A percentile compares a stretch with the other conserved stretches of the same genome.
These are phyloP conservation scores for Sesamia inferens DNA, from an alignment of 2,888 invertebrate species.

Conservation along the genomic window DNA sequence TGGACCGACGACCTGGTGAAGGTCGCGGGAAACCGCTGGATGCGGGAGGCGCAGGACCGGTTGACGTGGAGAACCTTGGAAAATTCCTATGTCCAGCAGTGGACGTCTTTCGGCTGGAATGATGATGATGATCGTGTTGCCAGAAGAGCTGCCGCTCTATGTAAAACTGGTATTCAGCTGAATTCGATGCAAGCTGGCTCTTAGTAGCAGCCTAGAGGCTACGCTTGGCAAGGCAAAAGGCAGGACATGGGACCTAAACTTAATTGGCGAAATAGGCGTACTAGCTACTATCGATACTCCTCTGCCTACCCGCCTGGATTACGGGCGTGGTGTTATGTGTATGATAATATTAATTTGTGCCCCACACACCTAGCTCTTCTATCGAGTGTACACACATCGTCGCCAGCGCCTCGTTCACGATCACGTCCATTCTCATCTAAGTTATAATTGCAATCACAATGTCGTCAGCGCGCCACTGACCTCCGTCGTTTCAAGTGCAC, in stretches of 20 bases:
- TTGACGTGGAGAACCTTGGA: too few species aligned
- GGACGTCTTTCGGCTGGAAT: too few species aligned
- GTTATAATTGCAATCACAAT: conserved; percentile 82
- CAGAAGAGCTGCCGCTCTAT: too few species aligned
- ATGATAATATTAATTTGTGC: neutral
- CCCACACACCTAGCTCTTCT: neutral
- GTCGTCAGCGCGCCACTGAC: conserved; percentile 83
- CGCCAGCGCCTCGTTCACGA: conserved; percentile 27
- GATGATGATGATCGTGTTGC: too few species aligned
- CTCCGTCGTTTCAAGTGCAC: conserved; percentile 83
- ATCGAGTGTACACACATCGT: conserved; percentile 14
- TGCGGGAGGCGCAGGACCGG: too few species aligned
- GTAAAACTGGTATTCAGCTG: neutral
- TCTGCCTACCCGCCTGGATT: neutral
- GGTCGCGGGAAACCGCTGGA: too few species aligned
- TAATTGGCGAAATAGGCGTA: neutral
- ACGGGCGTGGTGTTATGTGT: too few species aligned
- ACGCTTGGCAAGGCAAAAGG: neutral
- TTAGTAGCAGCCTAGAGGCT: neutral
- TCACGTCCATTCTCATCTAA: conserved; percentile 68
- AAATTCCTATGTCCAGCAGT: too few species aligned
- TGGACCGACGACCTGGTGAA: too few species aligned
- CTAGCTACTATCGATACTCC: neutral
- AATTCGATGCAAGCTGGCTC: neutral
- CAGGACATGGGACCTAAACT: neutral